phyloP scores from a whole-genome alignment of 2,797 vertebrate species.

The Bovichtus variegatus region DNA sequence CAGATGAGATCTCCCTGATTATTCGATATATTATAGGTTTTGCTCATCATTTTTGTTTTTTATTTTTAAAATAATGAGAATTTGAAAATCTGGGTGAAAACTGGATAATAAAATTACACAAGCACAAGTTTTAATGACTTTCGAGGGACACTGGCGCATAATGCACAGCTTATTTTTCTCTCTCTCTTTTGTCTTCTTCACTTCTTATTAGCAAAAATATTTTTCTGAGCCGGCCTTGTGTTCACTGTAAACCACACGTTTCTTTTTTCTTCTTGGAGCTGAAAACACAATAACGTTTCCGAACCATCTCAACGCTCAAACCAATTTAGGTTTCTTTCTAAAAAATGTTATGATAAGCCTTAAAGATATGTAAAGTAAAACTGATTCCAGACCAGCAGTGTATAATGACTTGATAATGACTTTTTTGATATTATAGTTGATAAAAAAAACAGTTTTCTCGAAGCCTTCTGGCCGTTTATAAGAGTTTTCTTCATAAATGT shows the following conservation, averaged over 20 bases:
- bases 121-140: neutral
- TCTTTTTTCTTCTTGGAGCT: neutral
- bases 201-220: neutral
- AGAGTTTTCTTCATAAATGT: conserved; percentile 18
- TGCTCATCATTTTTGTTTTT: conserved; percentile 10
- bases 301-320: neutral
- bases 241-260: neutral
- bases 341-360: conserved; percentile 4
- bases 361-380: conserved; percentile 12
- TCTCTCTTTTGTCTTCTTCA: neutral
- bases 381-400: conserved; percentile 53
- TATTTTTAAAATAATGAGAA: neutral
- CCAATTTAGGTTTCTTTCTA: too few species aligned
- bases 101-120: neutral
- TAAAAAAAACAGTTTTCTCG: conserved; percentile 20
- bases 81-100: neutral
- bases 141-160: neutral
- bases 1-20: conserved; percentile 10
- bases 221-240: too few species aligned
- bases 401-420: conserved; percentile 9
- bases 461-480: conserved; percentile 8
- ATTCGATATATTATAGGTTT: neutral
- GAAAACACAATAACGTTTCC: neutral
- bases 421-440: neutral
- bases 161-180: neutral